Evolutionary conservation across 2,113 vertebrate species (phyloP).

Genomic region (Garra rufa): DNA sequence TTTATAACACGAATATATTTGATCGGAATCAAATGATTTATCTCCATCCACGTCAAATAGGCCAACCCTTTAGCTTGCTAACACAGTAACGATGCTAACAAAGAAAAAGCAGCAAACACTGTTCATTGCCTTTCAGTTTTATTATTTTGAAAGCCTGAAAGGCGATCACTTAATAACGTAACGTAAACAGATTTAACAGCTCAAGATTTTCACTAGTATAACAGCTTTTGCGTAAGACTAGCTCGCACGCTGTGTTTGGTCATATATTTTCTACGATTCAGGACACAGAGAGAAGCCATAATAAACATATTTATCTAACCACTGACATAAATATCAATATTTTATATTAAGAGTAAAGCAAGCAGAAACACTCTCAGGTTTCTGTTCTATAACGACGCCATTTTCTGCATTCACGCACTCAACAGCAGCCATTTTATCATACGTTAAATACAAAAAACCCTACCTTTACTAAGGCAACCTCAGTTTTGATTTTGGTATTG

Average conservation of each 20-base stretch:
- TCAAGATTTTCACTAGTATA: background rate
- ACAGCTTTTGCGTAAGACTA: background rate
- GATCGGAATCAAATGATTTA: background rate
- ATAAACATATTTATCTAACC: background rate
- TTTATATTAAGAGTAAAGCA: background rate
- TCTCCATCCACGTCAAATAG: background rate
- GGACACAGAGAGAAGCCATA: background rate
- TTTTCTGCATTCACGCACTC: constrained; percentile 64
- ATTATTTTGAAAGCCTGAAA: background rate
- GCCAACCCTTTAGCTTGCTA: constrained; percentile 5
- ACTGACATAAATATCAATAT: background rate
- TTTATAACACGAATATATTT: background rate
- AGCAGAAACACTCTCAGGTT: constrained; percentile 1
- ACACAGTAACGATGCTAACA: background rate
- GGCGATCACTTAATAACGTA: background rate
- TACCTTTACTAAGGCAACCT: constrained; percentile 79
- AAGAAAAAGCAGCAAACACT: background rate
- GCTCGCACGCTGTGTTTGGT: background rate
- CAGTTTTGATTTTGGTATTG: constrained; percentile 71
- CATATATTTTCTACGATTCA: background rate
- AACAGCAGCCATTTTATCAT: constrained; percentile 72
- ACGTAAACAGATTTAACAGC: background rate
- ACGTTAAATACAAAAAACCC: constrained; percentile 61
- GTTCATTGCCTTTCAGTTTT: accelerated
- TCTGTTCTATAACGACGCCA: constrained; percentile 66